Conservation (phyloP, 1,140 invertebrate genomes). For the Manduca sexta region DNA sequence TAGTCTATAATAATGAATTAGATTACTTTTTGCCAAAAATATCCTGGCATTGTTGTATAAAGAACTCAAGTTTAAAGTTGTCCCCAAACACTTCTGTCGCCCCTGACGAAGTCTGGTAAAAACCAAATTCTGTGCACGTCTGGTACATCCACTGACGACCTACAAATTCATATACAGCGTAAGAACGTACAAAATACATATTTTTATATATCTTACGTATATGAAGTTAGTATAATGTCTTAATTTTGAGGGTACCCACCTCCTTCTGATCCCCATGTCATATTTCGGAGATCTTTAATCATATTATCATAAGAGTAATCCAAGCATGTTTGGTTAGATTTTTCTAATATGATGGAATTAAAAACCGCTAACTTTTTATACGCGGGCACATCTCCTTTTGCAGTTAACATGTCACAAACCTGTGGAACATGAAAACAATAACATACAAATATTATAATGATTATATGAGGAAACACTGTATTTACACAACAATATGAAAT, state of each 20-base stretch:
- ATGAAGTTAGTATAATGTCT: not conserved
- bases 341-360: constrained; percentile 80
- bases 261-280: constrained; percentile 82
- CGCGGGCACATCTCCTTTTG: constrained; percentile 74
- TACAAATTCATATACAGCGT: constrained; percentile 1
- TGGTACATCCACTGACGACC: constrained; percentile 95
- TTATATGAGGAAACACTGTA: no score
- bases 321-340: constrained; percentile 83
- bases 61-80: constrained; percentile 86
- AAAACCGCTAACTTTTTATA: constrained; percentile 83
- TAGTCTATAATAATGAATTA: constrained; percentile 11
- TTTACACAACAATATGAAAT: no score
- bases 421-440: constrained; percentile 11
- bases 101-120: constrained; percentile 90
- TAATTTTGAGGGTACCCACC: constrained; percentile 53
- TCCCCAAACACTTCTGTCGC: constrained; percentile 84
- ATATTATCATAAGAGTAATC: constrained; percentile 89
- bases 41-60: constrained; percentile 86
- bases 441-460: not conserved
- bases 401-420: constrained; percentile 77
- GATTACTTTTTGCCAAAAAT: constrained; percentile 77
- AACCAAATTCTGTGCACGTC: constrained; percentile 96
- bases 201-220: not conserved
- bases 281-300: constrained; percentile 81
- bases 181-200: not conserved